phyloP scores from a whole-genome alignment of 2,113 vertebrate genomes.

The Phoenicopterus ruber region DNA sequence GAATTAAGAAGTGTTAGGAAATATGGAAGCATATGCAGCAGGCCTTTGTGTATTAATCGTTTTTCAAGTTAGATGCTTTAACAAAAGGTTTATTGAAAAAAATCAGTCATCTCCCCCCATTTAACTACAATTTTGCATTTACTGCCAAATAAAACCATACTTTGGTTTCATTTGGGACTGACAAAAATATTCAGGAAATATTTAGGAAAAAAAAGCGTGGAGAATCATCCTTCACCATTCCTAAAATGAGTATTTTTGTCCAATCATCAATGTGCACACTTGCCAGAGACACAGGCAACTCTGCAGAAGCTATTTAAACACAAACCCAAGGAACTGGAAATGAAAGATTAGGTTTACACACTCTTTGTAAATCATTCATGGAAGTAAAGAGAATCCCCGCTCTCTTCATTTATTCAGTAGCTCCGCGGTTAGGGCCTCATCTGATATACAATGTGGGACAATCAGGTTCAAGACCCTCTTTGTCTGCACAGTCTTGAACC shows the following conservation, averaged over 20 bases:
- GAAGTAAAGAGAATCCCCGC: slow-evolving; percentile 13
- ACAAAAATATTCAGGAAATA: neutral
- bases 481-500: slow-evolving; percentile 16
- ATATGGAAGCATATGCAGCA: neutral
- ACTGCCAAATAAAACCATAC: neutral
- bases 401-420: slow-evolving; percentile 43
- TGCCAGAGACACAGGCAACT: neutral
- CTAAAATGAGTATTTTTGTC: neutral
- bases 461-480: slow-evolving; percentile 40
- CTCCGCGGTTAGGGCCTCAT: neutral
- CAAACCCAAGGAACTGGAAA: slow-evolving; percentile 5
- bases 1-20: neutral
- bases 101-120: neutral
- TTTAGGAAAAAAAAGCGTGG: neutral
- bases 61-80: neutral
- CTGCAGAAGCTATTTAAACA: slow-evolving; percentile 17
- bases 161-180: neutral
- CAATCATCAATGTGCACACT: neutral
- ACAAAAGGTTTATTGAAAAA: neutral
- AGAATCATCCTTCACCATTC: neutral
- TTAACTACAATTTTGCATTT: neutral
- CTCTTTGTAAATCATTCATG: slow-evolving; percentile 40
- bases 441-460: slow-evolving; percentile 40
- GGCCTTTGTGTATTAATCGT: neutral
- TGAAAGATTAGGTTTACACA: neutral